phyloP scores from a whole-genome alignment of 2,888 invertebrate genomes.

The Eupithecia dodoneata region DNA sequence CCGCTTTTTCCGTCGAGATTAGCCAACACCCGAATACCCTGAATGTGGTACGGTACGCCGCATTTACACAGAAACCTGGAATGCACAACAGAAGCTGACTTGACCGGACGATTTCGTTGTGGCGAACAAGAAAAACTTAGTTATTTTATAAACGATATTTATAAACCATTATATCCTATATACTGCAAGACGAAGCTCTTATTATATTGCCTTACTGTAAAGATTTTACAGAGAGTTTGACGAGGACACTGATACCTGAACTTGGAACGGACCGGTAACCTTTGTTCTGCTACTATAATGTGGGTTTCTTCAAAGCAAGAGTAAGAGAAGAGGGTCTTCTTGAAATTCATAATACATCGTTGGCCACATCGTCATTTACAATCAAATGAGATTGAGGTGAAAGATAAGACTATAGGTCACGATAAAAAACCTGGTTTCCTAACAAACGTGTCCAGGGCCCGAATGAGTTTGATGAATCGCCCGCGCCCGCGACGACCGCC shows the following conservation, averaged over 20 bases:
- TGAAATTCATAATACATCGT: no score
- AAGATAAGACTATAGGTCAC: no score
- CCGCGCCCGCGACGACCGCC: conserved; percentile 57
- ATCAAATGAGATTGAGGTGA: no score
- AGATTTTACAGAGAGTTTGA: neutral
- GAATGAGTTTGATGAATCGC: conserved; percentile 85
- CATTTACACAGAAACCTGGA: conserved; percentile 49
- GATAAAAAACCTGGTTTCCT: conserved; percentile 3
- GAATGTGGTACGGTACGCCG: conserved; percentile 15
- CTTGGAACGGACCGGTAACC: neutral
- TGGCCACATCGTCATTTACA: no score
- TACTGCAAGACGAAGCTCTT: neutral
- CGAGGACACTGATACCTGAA: neutral
- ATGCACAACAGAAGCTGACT: neutral
- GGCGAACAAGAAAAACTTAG: neutral
- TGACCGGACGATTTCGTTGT: neutral
- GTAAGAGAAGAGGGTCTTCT: neutral
- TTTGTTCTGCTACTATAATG: neutral
- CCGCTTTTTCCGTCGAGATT: conserved; percentile 84
- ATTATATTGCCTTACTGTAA: neutral
- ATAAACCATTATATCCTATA: neutral
- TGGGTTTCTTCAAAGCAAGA: neutral
- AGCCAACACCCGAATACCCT: conserved; percentile 71
- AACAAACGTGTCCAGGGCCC: conserved; percentile 58
- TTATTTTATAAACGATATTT: neutral